phyloP scores from a whole-genome alignment of 2,888 invertebrate genomes.

The Thalpophila matura region DNA sequence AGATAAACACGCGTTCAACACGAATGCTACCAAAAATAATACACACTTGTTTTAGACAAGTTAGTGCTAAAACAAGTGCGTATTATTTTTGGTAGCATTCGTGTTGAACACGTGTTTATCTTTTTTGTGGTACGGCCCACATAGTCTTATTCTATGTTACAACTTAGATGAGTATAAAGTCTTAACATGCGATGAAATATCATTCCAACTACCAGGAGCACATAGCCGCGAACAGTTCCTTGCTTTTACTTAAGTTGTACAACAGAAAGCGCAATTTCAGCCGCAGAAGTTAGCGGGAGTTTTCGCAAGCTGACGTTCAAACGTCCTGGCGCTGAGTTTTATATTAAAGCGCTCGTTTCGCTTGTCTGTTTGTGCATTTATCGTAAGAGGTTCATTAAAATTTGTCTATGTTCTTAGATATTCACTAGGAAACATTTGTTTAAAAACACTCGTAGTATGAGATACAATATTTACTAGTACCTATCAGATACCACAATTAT shows the following conservation, averaged over 20 bases:
- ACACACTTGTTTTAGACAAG: too few species aligned
- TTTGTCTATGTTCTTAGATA: not conserved
- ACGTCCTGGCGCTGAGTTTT: conserved; percentile 30
- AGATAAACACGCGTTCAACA: too few species aligned
- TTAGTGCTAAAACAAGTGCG: too few species aligned
- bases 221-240: conserved; percentile 34
- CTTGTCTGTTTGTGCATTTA: conserved; percentile 10
- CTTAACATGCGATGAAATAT: conserved; percentile 11
- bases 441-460: too few species aligned
- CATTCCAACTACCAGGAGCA: conserved; percentile 34
- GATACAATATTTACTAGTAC: too few species aligned
- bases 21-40: too few species aligned
- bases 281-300: conserved; percentile 43
- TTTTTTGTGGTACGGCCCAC: too few species aligned
- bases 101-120: too few species aligned
- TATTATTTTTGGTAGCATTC: too few species aligned
- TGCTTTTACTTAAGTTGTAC: conserved; percentile 35
- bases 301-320: conserved; percentile 54
- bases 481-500: too few species aligned
- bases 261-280: conserved; percentile 53
- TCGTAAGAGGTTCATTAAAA: not conserved
- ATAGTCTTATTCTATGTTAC: not conserved
- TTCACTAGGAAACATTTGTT: too few species aligned
- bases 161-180: conserved; percentile 1
- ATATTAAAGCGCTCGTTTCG: conserved; percentile 45